These are phyloP conservation scores for Danionella dracula DNA, from an alignment of 2,797 vertebrate genomes.

Conservation along the genomic window DNA sequence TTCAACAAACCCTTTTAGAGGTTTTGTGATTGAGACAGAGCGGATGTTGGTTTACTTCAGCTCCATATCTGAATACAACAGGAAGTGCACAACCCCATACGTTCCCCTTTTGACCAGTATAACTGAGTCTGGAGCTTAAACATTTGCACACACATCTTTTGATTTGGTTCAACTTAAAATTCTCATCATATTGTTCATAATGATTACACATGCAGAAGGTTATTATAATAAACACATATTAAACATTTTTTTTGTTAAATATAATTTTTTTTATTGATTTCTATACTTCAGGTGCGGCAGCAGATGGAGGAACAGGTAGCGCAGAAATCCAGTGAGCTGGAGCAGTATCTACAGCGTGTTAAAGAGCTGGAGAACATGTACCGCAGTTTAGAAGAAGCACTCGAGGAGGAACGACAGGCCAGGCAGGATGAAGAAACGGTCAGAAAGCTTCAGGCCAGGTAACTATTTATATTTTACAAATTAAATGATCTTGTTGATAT, in stretches of 20 bases:
- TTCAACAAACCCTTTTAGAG: background rate
- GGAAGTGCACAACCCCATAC: constrained; percentile 34
- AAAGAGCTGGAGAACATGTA: constrained; percentile 92
- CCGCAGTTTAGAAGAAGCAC: constrained; percentile 81
- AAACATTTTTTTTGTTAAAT: background rate
- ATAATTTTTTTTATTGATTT: background rate
- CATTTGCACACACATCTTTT: background rate
- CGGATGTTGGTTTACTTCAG: constrained; percentile 1
- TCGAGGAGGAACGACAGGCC: constrained; percentile 87
- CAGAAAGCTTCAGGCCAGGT: constrained; percentile 88
- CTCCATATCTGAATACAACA: constrained; percentile 19
- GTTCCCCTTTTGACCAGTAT: constrained; percentile 43
- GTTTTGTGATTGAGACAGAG: background rate
- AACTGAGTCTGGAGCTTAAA: constrained; percentile 19
- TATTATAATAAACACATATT: too few species aligned
- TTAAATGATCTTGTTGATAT: too few species aligned
- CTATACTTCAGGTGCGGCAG: constrained; percentile 76
- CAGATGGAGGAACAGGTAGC: constrained; percentile 94
- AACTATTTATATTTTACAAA: too few species aligned
- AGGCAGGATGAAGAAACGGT: constrained; percentile 89
- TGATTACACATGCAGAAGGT: too few species aligned
- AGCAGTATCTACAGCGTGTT: constrained; percentile 89
- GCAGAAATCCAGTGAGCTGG: constrained; percentile 90
- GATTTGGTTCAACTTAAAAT: background rate
- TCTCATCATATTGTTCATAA: too few species aligned